These are phyloP conservation scores for Phataginus tetradactyla DNA, from an alignment of 2,797 vertebrate species.

Conservation along the genomic window DNA sequence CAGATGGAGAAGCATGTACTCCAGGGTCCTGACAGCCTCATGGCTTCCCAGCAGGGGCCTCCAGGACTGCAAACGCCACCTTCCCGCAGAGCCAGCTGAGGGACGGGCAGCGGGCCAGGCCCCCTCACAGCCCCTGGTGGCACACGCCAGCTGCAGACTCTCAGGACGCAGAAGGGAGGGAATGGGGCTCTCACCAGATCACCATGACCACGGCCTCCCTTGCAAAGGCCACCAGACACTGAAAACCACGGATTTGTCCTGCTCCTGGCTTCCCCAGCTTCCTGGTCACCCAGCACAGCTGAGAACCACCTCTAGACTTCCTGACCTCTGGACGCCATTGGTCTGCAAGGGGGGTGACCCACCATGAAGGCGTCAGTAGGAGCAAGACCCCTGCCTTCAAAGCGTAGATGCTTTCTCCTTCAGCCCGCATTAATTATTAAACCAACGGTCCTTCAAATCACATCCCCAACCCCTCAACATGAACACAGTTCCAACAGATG, in stretches of 20 bases:
- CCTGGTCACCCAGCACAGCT: not conserved
- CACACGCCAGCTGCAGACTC: not conserved
- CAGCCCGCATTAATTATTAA: not conserved
- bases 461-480: not conserved
- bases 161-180: not conserved
- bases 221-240: not conserved
- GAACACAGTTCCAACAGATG: not conserved
- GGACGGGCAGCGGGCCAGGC: not conserved
- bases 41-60: constrained; percentile 35
- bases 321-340: not conserved
- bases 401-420: not conserved
- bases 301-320: not conserved
- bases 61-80: constrained; percentile 34
- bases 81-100: constrained; percentile 54
- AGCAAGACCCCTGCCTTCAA: not conserved
- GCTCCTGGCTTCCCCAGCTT: not conserved
- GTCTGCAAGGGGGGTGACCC: not conserved
- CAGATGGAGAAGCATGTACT: constrained; percentile 56
- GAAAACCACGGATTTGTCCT: fast-evolving
- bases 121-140: not conserved
- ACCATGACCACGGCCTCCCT: not conserved
- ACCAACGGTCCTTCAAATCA: not conserved
- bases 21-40: constrained; percentile 34
- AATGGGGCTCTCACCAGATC: not conserved
- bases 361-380: not conserved